Conservation (phyloP, 2,113 vertebrate genomes). For the Motacilla tschutschensis region DNA sequence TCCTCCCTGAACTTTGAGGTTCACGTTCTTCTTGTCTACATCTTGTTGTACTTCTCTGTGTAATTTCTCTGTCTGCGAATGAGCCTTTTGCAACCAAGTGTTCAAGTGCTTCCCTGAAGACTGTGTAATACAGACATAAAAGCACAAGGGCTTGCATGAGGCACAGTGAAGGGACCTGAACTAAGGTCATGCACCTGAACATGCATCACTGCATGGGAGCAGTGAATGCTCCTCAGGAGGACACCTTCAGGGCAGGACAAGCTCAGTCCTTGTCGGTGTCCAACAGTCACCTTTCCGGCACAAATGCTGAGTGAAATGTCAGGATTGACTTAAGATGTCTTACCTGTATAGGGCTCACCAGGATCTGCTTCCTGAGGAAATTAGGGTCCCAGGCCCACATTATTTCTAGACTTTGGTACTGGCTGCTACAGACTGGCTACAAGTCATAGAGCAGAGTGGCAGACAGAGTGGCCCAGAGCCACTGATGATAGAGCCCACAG, state of each 20-base stretch:
- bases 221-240: neutral
- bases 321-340: neutral
- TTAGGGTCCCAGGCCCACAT: neutral
- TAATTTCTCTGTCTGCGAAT: neutral
- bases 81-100: neutral
- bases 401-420: neutral
- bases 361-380: neutral
- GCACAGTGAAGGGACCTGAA: neutral
- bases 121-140: neutral
- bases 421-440: neutral
- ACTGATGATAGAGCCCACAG: neutral
- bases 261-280: neutral
- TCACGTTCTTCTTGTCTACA: neutral
- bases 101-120: neutral
- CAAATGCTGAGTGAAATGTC: neutral
- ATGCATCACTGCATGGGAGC: neutral
- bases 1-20: neutral
- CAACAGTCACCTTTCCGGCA: neutral
- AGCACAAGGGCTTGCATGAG: neutral
- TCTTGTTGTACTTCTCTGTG: neutral
- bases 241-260: neutral
- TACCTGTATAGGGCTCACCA: neutral
- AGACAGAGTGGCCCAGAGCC: neutral
- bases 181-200: neutral
- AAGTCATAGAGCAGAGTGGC: neutral